These are phyloP conservation scores for Burhinus bistriatus DNA, from an alignment of 2,113 vertebrate genomes.

Conservation along the genomic window DNA sequence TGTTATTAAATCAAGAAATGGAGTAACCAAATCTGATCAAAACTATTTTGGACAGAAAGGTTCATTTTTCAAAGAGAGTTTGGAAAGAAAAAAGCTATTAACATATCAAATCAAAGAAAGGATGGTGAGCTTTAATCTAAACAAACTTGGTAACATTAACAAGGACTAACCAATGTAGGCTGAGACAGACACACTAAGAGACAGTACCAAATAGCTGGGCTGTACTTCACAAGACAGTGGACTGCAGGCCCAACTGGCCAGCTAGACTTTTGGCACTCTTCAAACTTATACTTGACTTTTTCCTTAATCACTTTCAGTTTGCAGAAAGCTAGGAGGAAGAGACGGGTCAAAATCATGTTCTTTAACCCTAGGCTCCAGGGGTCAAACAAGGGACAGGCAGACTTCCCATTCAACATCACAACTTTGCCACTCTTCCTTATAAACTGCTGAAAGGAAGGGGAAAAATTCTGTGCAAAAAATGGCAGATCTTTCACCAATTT, in stretches of 20 bases:
- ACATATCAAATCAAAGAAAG: neutral
- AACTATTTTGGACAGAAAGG: neutral
- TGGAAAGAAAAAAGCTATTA: neutral
- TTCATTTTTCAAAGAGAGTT: neutral
- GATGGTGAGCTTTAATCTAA: neutral
- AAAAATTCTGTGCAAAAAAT: neutral
- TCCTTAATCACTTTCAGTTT: neutral
- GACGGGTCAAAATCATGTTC: neutral
- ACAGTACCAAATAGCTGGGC: neutral
- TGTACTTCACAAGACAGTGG: neutral
- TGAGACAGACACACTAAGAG: neutral
- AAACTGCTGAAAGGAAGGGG: neutral
- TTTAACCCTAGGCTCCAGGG: neutral
- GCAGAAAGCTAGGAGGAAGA: slow-evolving; percentile 7
- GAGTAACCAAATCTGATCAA: neutral
- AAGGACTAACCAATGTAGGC: neutral
- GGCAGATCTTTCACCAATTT: neutral
- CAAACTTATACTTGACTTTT: neutral
- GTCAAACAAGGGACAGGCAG: neutral
- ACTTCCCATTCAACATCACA: neutral
- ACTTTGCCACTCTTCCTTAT: neutral
- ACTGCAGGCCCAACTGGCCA: neutral
- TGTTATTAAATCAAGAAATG: neutral
- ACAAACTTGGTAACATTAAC: neutral
- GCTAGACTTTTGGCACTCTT: neutral